Percentiles rank a stretch among this genome's conserved stretches.
Evolutionary conservation across 2,888 invertebrate genomes (phyloP).

Genomic region (Hirtodrosophila histrioides): DNA sequence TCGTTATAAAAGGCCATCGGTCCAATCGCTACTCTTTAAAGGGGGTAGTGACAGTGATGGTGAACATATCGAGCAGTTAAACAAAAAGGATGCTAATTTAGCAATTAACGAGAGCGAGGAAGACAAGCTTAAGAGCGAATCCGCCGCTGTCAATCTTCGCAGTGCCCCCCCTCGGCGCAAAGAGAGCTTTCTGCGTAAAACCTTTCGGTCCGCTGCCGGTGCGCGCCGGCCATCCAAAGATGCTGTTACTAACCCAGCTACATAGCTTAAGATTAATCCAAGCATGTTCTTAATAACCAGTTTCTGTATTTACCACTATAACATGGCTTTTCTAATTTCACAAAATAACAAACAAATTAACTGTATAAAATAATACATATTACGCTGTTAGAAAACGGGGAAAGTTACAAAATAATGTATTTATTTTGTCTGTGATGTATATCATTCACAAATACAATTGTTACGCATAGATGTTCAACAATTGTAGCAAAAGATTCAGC

Average conservation of each 20-base stretch:
- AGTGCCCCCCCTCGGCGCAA: conserved; percentile 73
- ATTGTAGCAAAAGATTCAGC: too few relatives aligned
- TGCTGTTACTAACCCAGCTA: conserved; percentile 68
- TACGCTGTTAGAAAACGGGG: too few relatives aligned
- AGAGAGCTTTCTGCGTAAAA: conserved; percentile 85
- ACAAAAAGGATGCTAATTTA: conserved; percentile 19
- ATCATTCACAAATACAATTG: too few relatives aligned
- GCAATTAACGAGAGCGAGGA: background rate
- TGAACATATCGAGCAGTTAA: conserved; percentile 9
- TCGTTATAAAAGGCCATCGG: conserved; percentile 62
- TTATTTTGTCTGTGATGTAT: too few relatives aligned
- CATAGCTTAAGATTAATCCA: conserved; percentile 28
- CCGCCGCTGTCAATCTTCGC: conserved; percentile 29
- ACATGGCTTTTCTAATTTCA: background rate
- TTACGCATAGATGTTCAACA: too few relatives aligned
- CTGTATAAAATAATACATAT: background rate
- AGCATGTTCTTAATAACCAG: conserved; percentile 39
- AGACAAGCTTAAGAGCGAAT: background rate
- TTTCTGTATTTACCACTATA: conserved; percentile 3
- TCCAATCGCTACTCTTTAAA: conserved; percentile 59
- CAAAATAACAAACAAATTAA: background rate
- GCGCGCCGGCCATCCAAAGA: conserved; percentile 69
- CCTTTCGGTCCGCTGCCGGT: conserved; percentile 83
- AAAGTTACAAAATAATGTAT: too few relatives aligned
- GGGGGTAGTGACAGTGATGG: conserved; percentile 30